A percentile compares a stretch with the other conserved stretches of the same genome.
phyloP scores from a whole-genome alignment of 2,888 invertebrate species.

The Andrena camellia region DNA sequence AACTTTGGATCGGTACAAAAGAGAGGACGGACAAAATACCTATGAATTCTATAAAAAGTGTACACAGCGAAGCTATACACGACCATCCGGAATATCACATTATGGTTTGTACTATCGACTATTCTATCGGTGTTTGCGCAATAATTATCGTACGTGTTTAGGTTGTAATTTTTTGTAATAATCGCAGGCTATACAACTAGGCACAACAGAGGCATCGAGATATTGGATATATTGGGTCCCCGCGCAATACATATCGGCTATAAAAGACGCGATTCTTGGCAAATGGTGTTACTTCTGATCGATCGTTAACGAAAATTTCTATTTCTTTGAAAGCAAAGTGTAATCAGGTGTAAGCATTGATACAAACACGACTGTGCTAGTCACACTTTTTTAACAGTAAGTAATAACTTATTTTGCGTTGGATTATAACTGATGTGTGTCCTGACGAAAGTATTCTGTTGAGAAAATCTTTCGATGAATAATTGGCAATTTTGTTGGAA shows the following conservation, averaged over 20 bases:
- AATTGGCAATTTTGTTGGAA: constrained; percentile 52
- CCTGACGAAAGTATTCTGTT: constrained; percentile 64
- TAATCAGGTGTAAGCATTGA: constrained; percentile 79
- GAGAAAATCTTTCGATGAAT: constrained; percentile 52
- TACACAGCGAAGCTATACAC: constrained; percentile 93
- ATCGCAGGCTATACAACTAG: constrained; percentile 93
- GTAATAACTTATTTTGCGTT: constrained; percentile 80
- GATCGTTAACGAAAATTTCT: constrained; percentile 66
- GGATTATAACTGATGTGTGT: constrained; percentile 65
- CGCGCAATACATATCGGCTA: constrained; percentile 95
- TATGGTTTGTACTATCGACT: constrained; percentile 88
- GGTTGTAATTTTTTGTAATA: background rate
- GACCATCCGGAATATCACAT: constrained; percentile 96
- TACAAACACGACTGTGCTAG: constrained; percentile 81
- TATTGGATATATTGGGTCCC: constrained; percentile 99
- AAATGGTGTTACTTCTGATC: constrained; percentile 93
- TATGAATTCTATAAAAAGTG: constrained; percentile 95
- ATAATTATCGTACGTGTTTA: background rate
- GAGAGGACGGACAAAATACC: constrained; percentile 96
- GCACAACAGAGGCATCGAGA: constrained; percentile 95
- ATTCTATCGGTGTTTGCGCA: too few relatives aligned
- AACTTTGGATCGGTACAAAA: constrained; percentile 96
- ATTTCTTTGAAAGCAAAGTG: constrained; percentile 73
- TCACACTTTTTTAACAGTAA: constrained; percentile 82
- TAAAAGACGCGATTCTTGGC: constrained; percentile 95